Evolutionary conservation across 2,113 vertebrate genomes (phyloP), one percentile per base, ranked within the genome.

Genomic region (Paratilapia polleni): DNA sequence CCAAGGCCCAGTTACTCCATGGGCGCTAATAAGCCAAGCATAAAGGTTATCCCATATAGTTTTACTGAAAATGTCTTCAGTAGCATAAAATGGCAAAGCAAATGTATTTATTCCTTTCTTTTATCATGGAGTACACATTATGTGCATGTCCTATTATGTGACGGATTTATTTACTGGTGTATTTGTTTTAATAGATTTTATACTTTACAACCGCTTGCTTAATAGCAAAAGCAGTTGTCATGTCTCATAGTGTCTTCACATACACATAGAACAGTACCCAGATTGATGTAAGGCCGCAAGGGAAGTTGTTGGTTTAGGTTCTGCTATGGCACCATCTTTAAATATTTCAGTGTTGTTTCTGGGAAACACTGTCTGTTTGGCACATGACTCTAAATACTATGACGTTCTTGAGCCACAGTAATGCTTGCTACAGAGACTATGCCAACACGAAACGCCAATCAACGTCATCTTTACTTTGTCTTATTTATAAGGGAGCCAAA

Each of bases 21-120:
- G 77, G 83, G 59, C 22, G 17, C 76, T 88, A 94, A 92, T 89
- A 92, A 93, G 79, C 86, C 82, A 76, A 84, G 87, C 79, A 80
- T 92, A 92, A 94, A 93, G 89, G 92, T 93, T 90, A 90, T 75
- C 75, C 49, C 36, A 41, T 74, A 84, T 85, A 89, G 26, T 90
- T 88, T 88, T 7, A 61, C 62, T 68, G 80, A 81, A 80, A 74
- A 85, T 85, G 59, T 86, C 83, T 86, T 17, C 26, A 58, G 31
- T 77, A 83, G 62, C 24, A 82, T 10, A 75, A 15, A 77, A 34
- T 28, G 14, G 15, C 9, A 20, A 61, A 12, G 74, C 12, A 41
- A 14, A 59, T 36, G 4, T 77, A 4, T 62, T 54, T 36, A 28
- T 31, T 15, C 36, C 13, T 14, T 56, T 84, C 11, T 54, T 73